Evolutionary conservation across 2,113 vertebrate genomes (phyloP), one percentile per base, ranked within the genome.

Genomic region (Amblyopsis rosae): DNA sequence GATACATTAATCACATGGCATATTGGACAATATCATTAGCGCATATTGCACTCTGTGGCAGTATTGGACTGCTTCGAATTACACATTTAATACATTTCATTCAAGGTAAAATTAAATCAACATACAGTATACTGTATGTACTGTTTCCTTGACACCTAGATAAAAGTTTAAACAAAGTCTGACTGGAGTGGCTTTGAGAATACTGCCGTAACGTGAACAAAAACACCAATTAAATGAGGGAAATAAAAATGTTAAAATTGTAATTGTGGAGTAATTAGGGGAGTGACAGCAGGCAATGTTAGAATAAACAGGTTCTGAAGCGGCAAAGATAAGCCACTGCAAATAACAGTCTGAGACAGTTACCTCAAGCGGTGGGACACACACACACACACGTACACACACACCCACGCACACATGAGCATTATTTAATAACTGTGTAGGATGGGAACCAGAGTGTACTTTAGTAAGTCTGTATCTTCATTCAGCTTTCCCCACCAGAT

Each of bases 1-100:
- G 58, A 69, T 41, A 73, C 59, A 82, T 79, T 69, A 69, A 82
- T 87, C 79, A 79, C 66, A 72, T 19, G 67, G 62, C 46, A 55
- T 59, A 81, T 67, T 85, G 77, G 67, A 80, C 67, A 66, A 85
- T 87, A 87, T 76, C 79, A 88, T 89, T 87, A 83, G 80, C 41
- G 62, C 62, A 71, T 69, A 59, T 69, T 63, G 74, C 80, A 67
- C 53, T 35, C 47, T 48, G 9, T 69, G 62, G 64, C 65, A 74
- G 75, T 80, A 73, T 19, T 76, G 64, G 53, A 74, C 65, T 59
- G 73, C 75, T 77, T 88, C 75, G 82, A 81, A 84, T 72, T 64
- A 74, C 61, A 86, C 78, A 82, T 73, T 75, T 69, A 76, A 82
- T 85, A 78, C 66, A 70, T 82, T 86, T 75, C 32, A 5, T 51